phyloP scores from a whole-genome alignment of 2,888 invertebrate genomes.

The Philonicus albiceps region DNA sequence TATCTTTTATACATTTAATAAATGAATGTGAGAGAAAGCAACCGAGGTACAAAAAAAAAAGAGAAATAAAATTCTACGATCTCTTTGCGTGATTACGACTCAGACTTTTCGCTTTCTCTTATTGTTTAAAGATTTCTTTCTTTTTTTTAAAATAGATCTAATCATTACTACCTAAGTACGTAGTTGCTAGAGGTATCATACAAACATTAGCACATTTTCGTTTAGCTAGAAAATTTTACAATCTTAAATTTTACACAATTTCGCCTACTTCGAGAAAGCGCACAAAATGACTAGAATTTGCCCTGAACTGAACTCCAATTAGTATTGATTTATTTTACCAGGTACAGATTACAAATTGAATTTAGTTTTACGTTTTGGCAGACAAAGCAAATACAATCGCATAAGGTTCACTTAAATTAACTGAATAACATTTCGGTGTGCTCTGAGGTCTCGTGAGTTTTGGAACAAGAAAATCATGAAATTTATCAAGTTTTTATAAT shows the following conservation, averaged over 20 bases:
- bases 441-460: neutral
- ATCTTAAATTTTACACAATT: neutral
- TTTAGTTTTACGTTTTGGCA: neutral
- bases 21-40: constrained; percentile 20
- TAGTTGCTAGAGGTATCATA: constrained; percentile 7
- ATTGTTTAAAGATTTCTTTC: constrained; percentile 5
- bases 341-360: constrained; percentile 18
- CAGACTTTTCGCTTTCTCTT: constrained; percentile 39
- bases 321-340: constrained; percentile 22
- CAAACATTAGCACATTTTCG: neutral
- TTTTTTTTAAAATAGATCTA: neutral
- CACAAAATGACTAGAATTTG: neutral
- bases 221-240: neutral
- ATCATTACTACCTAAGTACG: constrained; percentile 1
- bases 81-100: constrained; percentile 22
- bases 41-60: neutral
- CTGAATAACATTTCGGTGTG: neutral
- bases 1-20: neutral
- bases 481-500: neutral
- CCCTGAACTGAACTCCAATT: neutral
- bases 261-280: neutral
- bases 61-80: no score
- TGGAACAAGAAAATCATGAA: neutral
- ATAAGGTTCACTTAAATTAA: neutral
- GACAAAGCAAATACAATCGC: constrained; percentile 11